Evolutionary conservation across 2,113 vertebrate genomes (phyloP).

Genomic region (Ptychochromis oligacanthus): DNA sequence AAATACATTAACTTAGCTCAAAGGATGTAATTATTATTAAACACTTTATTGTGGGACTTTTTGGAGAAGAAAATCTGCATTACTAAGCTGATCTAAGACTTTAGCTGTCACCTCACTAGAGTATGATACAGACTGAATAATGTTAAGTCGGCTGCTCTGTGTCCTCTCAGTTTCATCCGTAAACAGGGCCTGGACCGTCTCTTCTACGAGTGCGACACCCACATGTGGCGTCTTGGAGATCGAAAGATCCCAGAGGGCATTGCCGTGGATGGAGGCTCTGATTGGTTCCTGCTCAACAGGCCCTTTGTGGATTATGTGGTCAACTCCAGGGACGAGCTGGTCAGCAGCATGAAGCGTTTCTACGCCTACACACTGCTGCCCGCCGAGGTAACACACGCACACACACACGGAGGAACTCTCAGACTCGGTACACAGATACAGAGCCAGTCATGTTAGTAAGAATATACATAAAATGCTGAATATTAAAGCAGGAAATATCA

Average conservation of each 20-base stretch:
- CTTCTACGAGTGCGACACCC: conserved; percentile 95
- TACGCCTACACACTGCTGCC: conserved; percentile 95
- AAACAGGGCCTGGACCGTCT: conserved; percentile 97
- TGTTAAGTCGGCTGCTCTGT: background rate
- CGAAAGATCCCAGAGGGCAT: conserved; percentile 95
- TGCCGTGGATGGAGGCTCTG: conserved; percentile 92
- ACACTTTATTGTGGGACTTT: background rate
- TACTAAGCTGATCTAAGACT: accelerated
- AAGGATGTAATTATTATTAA: background rate
- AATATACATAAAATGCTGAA: background rate
- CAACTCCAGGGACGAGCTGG: conserved; percentile 89
- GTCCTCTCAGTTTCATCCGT: conserved; percentile 88
- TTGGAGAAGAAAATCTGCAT: no score
- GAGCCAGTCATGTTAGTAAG: background rate
- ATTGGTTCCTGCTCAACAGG: conserved; percentile 96
- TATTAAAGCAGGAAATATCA: background rate
- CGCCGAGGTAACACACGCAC: conserved; percentile 86
- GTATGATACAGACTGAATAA: background rate
- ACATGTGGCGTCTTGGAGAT: conserved; percentile 99
- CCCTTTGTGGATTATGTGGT: conserved; percentile 95
- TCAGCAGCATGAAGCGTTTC: conserved; percentile 93
- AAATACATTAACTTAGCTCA: background rate
- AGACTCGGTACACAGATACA: accelerated
- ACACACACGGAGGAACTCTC: conserved; percentile 7
- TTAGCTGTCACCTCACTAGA: background rate